phyloP scores from a whole-genome alignment of 2,888 invertebrate species.

The Nudaria mundana region DNA sequence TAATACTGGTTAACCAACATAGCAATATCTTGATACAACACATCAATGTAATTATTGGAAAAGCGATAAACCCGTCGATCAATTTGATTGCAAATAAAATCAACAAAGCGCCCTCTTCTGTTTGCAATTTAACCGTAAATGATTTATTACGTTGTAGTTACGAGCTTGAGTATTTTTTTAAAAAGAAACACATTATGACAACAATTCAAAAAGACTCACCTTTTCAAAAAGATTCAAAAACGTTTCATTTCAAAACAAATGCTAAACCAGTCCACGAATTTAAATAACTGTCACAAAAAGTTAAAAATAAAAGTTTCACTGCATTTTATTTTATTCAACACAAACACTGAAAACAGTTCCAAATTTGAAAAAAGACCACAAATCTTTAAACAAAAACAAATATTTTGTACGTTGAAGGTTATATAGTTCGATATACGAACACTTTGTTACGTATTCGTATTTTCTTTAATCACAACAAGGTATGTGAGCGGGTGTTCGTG shows the following conservation, averaged over 20 bases:
- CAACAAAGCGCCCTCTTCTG: conserved; percentile 33
- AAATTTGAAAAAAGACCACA: conserved; percentile 21
- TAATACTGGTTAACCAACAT: no score
- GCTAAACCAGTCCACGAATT: conserved; percentile 12
- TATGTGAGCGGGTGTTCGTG: conserved; percentile 51
- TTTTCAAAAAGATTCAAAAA: conserved; percentile 10
- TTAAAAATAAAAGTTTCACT: conserved; percentile 28
- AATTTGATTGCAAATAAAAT: conserved; percentile 43
- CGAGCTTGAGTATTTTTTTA: conserved; percentile 13
- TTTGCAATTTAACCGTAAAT: conserved; percentile 29
- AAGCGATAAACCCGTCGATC: conserved; percentile 48
- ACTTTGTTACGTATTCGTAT: conserved; percentile 33
- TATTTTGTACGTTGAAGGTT: no score
- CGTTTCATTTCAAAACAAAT: conserved; percentile 9
- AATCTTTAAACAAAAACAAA: conserved; percentile 31
- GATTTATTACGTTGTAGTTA: conserved; percentile 19
- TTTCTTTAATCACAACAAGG: conserved; percentile 22
- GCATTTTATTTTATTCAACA: conserved; percentile 39
- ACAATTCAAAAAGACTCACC: conserved; percentile 22
- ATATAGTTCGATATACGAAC: conserved; percentile 24
- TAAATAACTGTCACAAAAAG: conserved; percentile 10
- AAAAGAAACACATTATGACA: conserved; percentile 14
- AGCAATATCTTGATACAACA: conserved; percentile 30
- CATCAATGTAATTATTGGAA: conserved; percentile 48
- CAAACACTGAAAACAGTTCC: conserved; percentile 36